phyloP scores from a whole-genome alignment of 2,113 vertebrate genomes.

The Pelusios castaneus region DNA sequence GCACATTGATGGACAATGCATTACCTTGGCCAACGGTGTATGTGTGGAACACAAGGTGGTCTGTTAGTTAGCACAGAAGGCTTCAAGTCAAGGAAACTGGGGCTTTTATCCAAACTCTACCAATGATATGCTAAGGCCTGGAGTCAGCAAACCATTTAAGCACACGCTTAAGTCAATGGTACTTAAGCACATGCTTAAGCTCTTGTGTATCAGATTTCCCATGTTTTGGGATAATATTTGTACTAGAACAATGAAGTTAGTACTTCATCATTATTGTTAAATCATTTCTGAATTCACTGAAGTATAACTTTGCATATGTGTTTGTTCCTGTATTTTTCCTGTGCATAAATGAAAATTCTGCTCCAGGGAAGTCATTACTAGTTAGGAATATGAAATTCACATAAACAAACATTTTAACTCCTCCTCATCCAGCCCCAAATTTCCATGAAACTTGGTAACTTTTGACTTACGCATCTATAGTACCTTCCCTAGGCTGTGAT shows the following conservation, averaged over 20 bases:
- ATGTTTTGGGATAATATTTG: too few species aligned
- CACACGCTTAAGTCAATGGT: not conserved
- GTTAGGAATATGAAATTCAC: conserved; percentile 10
- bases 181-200: conserved; percentile 3
- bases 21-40: not conserved
- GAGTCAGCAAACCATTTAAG: not conserved
- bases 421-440: not conserved
- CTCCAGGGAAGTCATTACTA: conserved; percentile 8
- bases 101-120: not conserved
- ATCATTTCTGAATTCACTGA: too few species aligned
- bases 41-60: not conserved
- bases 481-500: too few species aligned
- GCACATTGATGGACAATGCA: not conserved
- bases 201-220: too few species aligned
- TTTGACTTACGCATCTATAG: not conserved
- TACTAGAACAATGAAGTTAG: too few species aligned
- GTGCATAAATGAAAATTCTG: not conserved
- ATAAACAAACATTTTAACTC: not conserved
- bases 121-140: not conserved
- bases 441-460: not conserved
- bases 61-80: not conserved
- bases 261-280: too few species aligned
- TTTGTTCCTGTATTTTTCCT: not conserved
- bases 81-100: not conserved
- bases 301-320: not conserved